phyloP scores from a whole-genome alignment of 1,140 invertebrate species.

The Frieseomelitta varia region DNA sequence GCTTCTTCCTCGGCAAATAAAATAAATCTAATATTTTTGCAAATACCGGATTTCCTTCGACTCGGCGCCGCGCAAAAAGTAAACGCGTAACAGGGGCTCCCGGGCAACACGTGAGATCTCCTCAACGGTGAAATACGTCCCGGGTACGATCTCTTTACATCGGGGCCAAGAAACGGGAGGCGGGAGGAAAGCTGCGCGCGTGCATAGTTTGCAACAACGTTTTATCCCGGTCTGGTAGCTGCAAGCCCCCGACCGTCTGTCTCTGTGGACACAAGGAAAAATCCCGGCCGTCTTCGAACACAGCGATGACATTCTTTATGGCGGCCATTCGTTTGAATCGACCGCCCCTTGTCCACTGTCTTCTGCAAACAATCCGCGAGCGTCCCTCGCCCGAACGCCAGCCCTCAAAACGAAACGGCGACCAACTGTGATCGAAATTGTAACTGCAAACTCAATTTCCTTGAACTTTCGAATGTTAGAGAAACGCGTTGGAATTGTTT shows the following conservation, averaged over 20 bases:
- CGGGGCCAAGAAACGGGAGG: neutral
- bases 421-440: neutral
- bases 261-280: slow-evolving; percentile 18
- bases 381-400: neutral
- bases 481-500: too few relatives aligned
- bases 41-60: slow-evolving; percentile 26
- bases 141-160: slow-evolving; percentile 42
- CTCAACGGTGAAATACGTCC: slow-evolving; percentile 52
- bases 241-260: neutral
- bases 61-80: neutral
- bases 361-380: slow-evolving; percentile 47
- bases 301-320: slow-evolving; percentile 60
- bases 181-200: slow-evolving; percentile 32
- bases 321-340: slow-evolving; percentile 51
- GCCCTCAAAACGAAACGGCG: neutral
- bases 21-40: slow-evolving; percentile 11
- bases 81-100: slow-evolving; percentile 34
- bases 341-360: slow-evolving; percentile 41
- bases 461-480: too few relatives aligned
- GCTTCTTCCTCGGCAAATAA: neutral
- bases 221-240: slow-evolving; percentile 9
- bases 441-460: neutral
- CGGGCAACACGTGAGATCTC: slow-evolving; percentile 38
- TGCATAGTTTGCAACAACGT: slow-evolving; percentile 44
- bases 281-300: slow-evolving; percentile 37